Base-by-base conservation (phyloP, 2,113 vertebrate genomes). In the Paradisaea rubra region DNA sequence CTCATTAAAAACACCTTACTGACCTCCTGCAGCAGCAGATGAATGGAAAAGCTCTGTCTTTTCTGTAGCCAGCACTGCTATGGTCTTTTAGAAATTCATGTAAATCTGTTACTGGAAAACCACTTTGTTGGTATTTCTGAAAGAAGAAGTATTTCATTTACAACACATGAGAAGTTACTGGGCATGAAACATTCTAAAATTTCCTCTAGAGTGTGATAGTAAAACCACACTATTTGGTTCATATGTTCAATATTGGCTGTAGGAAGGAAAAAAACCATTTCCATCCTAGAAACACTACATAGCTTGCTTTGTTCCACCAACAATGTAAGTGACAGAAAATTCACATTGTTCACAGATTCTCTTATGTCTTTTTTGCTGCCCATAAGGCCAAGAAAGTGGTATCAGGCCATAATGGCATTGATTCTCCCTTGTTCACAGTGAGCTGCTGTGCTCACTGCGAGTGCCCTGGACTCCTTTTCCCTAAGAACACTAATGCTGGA, bases 61-160 rank as follows among this genome's bases (percentile, higher is more conserved):
- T 85, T 83, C 81, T 86, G 44, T 72, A 96, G 64, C 94, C 97
- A 59, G 41, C 60, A n/a, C 42, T 65, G 65, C 78, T 94, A 35
- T 90, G 96, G 23, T 98, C 98, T 91, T 95, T 98, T 35, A 99
- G 97, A 95, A 99, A 99, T 97, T 98, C 98, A 45, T 98, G 98
- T 76, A 99, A 98, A 83, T 99, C 99, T 3, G 99, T 99, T 94
- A 97, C 81, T 10, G 99, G 99, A 96, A 99, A 98, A 14, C 98
- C 99, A 78, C 98, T 97, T 83, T 97, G 97, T 86, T 99, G 99
- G 84, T 99, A 99, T 94, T 98, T 99, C 99, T 99, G 96, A 94
- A 81, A 96, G 69, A 95, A 27, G 96, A 76, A 53, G 17, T 18
- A 82, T 66, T 72, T 83, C 15, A 84, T 78, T 89, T 80, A 64